phyloP scores from a whole-genome alignment of 2,888 invertebrate genomes.

The Papilio elwesi region DNA sequence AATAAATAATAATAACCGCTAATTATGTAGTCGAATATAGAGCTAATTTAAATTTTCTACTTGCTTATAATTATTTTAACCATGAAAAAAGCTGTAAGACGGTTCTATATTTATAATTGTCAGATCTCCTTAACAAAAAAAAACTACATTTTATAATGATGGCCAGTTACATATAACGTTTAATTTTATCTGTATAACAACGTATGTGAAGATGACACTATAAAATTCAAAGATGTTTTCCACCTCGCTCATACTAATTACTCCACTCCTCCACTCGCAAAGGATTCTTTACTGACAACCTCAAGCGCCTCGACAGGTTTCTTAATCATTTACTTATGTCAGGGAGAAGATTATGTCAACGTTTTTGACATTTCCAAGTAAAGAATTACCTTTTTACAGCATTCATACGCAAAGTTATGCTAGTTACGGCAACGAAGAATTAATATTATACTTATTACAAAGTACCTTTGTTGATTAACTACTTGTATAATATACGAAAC shows the following conservation, averaged over 20 bases:
- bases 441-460: not conserved
- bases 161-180: not conserved
- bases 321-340: conserved; percentile 33
- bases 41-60: too few species aligned
- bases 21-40: too few species aligned
- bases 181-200: conserved; percentile 19
- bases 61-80: too few species aligned
- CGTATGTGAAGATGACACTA: not conserved
- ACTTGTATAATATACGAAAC: too few species aligned
- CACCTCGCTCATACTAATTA: conserved; percentile 19
- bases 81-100: too few species aligned
- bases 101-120: too few species aligned
- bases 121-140: too few species aligned
- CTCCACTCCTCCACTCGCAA: not conserved
- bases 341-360: conserved; percentile 33
- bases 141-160: too few species aligned
- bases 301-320: conserved; percentile 17
- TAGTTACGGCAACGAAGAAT: conserved; percentile 3
- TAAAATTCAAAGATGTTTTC: not conserved
- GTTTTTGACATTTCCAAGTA: conserved; percentile 21
- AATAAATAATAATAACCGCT: not conserved
- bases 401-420: conserved; percentile 6
- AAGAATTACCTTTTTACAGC: conserved; percentile 14
- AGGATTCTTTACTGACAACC: conserved; percentile 9
- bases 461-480: too few species aligned